A percentile compares a stretch with the other conserved stretches of the same genome.
Conservation (phyloP, 2,797 vertebrate genomes). For the Rhinella marina region DNA sequence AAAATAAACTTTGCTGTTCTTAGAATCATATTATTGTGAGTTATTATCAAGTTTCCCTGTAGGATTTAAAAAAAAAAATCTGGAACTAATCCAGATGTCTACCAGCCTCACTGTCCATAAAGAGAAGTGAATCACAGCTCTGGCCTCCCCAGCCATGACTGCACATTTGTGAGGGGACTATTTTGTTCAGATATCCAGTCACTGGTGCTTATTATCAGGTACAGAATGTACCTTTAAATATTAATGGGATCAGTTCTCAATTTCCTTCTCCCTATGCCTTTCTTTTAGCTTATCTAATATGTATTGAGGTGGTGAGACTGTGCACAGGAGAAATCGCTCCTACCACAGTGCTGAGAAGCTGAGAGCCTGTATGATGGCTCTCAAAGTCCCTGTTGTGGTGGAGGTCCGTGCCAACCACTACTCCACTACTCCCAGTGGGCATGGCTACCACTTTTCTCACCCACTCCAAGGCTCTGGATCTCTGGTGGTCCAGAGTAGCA, state of each 20-base stretch:
- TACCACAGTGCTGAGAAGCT: too few species aligned
- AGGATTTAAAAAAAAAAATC: background rate
- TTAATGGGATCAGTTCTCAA: background rate
- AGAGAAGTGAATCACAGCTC: background rate
- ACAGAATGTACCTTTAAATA: background rate
- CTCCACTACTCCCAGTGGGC: too few species aligned
- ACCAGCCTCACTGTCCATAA: background rate
- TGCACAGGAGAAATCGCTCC: background rate
- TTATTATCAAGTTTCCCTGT: constrained; percentile 25
- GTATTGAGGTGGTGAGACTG: background rate
- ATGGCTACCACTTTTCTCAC: too few species aligned
- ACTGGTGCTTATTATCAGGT: background rate
- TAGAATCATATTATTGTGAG: constrained; percentile 15
- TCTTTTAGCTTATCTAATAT: background rate
- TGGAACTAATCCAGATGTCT: constrained; percentile 1
- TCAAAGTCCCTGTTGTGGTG: background rate
- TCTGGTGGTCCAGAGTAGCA: too few species aligned
- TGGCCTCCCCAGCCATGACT: background rate
- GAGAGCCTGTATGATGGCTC: background rate
- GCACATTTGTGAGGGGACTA: background rate
- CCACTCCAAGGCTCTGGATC: too few species aligned
- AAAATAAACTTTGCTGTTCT: constrained; percentile 38
- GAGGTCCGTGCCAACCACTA: too few species aligned
- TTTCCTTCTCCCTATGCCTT: background rate
- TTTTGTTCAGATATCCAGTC: background rate